Conservation (phyloP, 2,888 invertebrate genomes). For the Rosalia funebris region DNA sequence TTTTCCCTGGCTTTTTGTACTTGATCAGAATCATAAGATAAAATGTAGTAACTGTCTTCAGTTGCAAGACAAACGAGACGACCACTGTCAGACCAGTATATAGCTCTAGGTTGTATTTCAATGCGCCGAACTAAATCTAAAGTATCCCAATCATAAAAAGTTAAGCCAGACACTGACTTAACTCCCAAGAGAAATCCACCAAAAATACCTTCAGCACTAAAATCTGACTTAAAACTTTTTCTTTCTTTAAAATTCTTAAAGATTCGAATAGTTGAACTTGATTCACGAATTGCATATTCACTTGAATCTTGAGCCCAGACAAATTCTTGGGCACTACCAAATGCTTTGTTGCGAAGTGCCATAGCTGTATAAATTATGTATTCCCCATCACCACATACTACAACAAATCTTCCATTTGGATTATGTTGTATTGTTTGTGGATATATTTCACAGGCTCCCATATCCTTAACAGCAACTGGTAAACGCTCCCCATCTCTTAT, state of each 20-base stretch:
- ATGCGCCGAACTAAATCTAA: constrained; percentile 92
- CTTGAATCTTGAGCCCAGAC: constrained; percentile 98
- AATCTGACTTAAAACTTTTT: constrained; percentile 95
- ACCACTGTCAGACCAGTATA: constrained; percentile 98
- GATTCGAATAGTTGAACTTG: constrained; percentile 88
- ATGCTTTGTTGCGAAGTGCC: constrained; percentile 98
- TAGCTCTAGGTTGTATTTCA: constrained; percentile 93
- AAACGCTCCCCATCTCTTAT: constrained; percentile 92
- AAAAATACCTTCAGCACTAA: constrained; percentile 86
- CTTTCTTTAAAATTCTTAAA: constrained; percentile 99
- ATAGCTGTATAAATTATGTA: constrained; percentile 99
- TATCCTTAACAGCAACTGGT: constrained; percentile 95
- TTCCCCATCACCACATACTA: constrained; percentile 99
- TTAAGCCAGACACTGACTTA: constrained; percentile 89
- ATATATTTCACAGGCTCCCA: constrained; percentile 99
- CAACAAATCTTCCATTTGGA: constrained; percentile 93
- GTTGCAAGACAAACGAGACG: constrained; percentile 93
- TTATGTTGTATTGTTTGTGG: constrained; percentile 99
- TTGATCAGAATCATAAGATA: constrained; percentile 86
- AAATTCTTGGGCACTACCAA: constrained; percentile 98
- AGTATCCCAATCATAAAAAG: constrained; percentile 98
- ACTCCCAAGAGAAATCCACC: constrained; percentile 70
- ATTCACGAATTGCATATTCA: constrained; percentile 87
- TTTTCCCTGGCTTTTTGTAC: constrained; percentile 82
- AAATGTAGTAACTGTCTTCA: constrained; percentile 93